Evolutionary conservation across 2,888 invertebrate species (phyloP).

Genomic region (Incurvaria masculella): DNA sequence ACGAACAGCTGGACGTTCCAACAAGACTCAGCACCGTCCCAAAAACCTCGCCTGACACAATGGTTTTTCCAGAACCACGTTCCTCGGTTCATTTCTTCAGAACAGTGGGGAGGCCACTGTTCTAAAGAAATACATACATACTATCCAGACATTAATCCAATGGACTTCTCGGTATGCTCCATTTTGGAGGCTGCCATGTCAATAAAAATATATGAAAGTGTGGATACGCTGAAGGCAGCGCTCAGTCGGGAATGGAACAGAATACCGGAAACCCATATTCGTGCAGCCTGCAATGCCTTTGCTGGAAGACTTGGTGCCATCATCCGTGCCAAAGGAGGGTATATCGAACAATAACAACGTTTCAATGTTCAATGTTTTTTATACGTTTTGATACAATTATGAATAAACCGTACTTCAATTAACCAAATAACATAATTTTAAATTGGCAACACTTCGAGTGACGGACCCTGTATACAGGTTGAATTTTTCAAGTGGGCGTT

Average conservation of each 20-base stretch:
- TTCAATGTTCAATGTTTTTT: background rate
- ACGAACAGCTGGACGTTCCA: background rate
- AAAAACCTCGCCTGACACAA: background rate
- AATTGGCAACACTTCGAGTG: background rate
- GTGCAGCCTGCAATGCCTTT: background rate
- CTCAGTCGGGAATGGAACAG: background rate
- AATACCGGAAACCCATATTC: background rate
- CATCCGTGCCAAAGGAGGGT: background rate
- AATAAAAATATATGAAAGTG: conserved; percentile 5
- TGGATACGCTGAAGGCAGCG: conserved; percentile 5
- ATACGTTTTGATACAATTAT: background rate
- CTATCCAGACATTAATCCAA: conserved; percentile 6
- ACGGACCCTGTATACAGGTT: background rate
- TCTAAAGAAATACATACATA: no score
- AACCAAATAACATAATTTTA: background rate
- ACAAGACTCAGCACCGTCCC: no score
- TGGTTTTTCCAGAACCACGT: background rate
- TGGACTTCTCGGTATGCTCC: conserved; percentile 9
- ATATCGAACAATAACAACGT: background rate
- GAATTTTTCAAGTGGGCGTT: no score
- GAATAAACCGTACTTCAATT: background rate
- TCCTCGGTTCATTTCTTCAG: background rate
- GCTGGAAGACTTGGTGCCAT: background rate
- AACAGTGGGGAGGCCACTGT: background rate
- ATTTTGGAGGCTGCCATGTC: conserved; percentile 7